Percentiles rank a stretch among this genome's conserved stretches.
Conservation (phyloP, 1,140 invertebrate genomes). For the Idris sp. region DNA sequence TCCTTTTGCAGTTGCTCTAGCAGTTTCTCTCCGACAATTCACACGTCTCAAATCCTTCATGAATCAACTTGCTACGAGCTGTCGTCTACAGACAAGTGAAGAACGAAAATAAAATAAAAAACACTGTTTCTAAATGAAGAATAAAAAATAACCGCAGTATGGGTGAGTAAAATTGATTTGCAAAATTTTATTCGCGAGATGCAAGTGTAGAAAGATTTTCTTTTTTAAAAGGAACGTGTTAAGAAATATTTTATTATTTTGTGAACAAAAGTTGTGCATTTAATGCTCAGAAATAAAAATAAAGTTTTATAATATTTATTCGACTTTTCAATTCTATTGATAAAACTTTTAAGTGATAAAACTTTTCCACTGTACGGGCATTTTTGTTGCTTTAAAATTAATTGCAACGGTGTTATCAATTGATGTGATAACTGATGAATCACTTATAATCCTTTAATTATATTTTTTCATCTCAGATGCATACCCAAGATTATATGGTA, state of each 20-base stretch:
- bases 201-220: too few relatives aligned
- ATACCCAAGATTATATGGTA: too few relatives aligned
- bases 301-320: too few relatives aligned
- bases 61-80: constrained; percentile 51
- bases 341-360: constrained; percentile 9
- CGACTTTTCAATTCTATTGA: too few relatives aligned
- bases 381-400: constrained; percentile 11
- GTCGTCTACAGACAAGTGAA: constrained; percentile 56
- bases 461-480: neutral
- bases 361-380: neutral
- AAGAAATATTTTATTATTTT: too few relatives aligned
- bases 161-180: too few relatives aligned
- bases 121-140: constrained; percentile 44
- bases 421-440: constrained; percentile 3
- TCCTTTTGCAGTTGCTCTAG: constrained; percentile 31
- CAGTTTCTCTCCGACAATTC: constrained; percentile 60
- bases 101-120: constrained; percentile 49
- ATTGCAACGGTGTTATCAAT: constrained; percentile 14
- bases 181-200: too few relatives aligned
- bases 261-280: too few relatives aligned
- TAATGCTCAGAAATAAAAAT: too few relatives aligned
- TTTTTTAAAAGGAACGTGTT: too few relatives aligned
- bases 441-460: too few relatives aligned
- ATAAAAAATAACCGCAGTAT: too few relatives aligned
- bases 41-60: constrained; percentile 62